phyloP scores from a whole-genome alignment of 2,888 invertebrate species.

The Bellardia bayeri region DNA sequence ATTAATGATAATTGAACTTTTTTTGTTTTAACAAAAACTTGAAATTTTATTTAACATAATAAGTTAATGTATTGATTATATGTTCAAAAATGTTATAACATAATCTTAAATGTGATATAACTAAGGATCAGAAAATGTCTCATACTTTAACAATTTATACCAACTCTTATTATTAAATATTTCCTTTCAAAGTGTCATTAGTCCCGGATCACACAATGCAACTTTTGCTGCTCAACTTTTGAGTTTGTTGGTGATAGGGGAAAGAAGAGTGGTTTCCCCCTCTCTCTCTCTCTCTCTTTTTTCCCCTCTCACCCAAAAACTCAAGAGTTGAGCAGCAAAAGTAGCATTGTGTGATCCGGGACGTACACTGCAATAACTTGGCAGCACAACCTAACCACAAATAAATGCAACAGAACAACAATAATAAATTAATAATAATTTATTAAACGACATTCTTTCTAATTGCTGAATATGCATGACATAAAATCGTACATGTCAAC shows the following conservation, averaged over 20 bases:
- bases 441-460: slow-evolving; percentile 37
- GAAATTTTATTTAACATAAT: neutral
- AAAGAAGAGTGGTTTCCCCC: no score
- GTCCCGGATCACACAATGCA: no score
- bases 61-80: neutral
- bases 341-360: no score
- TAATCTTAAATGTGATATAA: neutral
- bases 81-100: neutral
- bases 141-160: neutral
- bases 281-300: no score
- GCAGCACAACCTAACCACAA: neutral
- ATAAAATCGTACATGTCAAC: neutral
- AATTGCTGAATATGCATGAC: slow-evolving; percentile 4
- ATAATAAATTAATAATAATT: slow-evolving; percentile 11
- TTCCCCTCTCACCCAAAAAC: no score
- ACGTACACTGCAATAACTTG: neutral
- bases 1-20: no score
- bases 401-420: neutral
- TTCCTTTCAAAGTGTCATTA: slow-evolving; percentile 13
- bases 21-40: no score
- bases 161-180: neutral
- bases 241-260: no score
- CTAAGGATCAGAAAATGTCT: neutral
- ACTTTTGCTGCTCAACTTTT: no score
- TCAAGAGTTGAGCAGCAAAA: no score